Percentiles rank a stretch among this genome's conserved stretches.
Conservation (phyloP, 2,888 invertebrate species). For the Marasmarcha lunaedactyla region DNA sequence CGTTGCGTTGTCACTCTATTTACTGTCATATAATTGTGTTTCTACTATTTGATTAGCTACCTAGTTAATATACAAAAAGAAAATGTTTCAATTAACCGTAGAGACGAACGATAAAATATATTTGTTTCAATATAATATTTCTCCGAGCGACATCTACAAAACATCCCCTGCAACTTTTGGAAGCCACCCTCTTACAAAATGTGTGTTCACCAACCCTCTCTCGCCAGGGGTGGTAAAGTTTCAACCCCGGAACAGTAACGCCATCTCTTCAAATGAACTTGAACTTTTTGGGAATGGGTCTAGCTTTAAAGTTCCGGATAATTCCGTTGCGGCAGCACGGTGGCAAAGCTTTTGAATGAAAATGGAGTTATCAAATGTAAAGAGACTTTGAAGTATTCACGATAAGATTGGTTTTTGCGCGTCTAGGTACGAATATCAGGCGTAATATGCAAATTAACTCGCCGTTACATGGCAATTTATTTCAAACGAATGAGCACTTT, state of each 20-base stretch:
- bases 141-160: constrained; percentile 30
- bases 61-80: no score
- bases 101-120: no score
- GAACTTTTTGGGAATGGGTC: constrained; percentile 46
- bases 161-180: constrained; percentile 17
- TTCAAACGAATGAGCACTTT: constrained; percentile 71
- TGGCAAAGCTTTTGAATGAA: constrained; percentile 56
- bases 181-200: constrained; percentile 1
- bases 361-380: constrained; percentile 19
- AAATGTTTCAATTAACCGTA: no score
- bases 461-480: constrained; percentile 71
- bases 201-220: constrained; percentile 17
- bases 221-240: constrained; percentile 22
- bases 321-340: constrained; percentile 35
- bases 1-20: no score
- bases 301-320: constrained; percentile 45
- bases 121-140: neutral
- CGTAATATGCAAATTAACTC: constrained; percentile 67
- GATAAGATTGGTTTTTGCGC: constrained; percentile 29
- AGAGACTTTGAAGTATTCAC: constrained; percentile 23
- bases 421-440: constrained; percentile 24
- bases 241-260: constrained; percentile 34
- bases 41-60: no score
- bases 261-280: constrained; percentile 50
- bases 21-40: no score